phyloP scores from a whole-genome alignment of 2,888 invertebrate genomes.

The Furcula furcula region DNA sequence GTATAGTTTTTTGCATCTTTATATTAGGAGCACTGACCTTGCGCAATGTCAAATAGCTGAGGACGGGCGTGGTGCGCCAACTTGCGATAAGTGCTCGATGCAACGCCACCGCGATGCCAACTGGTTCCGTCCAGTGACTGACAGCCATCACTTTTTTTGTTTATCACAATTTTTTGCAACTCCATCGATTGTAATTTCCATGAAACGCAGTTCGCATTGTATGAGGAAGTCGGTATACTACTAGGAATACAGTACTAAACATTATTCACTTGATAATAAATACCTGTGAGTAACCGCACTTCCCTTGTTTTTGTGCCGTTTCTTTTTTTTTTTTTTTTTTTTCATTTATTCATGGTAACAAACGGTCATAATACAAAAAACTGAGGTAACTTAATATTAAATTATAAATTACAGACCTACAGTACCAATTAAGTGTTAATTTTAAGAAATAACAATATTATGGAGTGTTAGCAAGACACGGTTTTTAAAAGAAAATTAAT shows the following conservation, averaged over 20 bases:
- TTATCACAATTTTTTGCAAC: slow-evolving; percentile 43
- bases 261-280: slow-evolving; percentile 20
- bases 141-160: slow-evolving; percentile 41
- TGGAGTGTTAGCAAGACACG: too few species aligned
- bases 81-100: slow-evolving; percentile 49
- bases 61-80: slow-evolving; percentile 51
- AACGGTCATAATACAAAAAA: too few species aligned
- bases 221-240: slow-evolving; percentile 20
- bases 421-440: too few species aligned
- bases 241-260: slow-evolving; percentile 5
- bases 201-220: slow-evolving; percentile 5
- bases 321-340: slow-evolving; percentile 25
- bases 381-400: too few species aligned
- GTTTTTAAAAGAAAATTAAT: too few species aligned
- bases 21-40: slow-evolving; percentile 80
- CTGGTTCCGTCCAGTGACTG: slow-evolving; percentile 47
- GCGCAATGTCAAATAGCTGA: slow-evolving; percentile 80
- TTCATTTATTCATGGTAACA: too few species aligned
- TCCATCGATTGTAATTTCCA: slow-evolving; percentile 28
- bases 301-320: slow-evolving; percentile 30
- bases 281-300: slow-evolving; percentile 29
- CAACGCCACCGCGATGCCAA: slow-evolving; percentile 44
- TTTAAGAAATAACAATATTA: too few species aligned
- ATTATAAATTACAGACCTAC: too few species aligned
- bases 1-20: slow-evolving; percentile 69